phyloP scores from a whole-genome alignment of 2,797 vertebrate genomes.

The Pseudochaenichthys georgianus region DNA sequence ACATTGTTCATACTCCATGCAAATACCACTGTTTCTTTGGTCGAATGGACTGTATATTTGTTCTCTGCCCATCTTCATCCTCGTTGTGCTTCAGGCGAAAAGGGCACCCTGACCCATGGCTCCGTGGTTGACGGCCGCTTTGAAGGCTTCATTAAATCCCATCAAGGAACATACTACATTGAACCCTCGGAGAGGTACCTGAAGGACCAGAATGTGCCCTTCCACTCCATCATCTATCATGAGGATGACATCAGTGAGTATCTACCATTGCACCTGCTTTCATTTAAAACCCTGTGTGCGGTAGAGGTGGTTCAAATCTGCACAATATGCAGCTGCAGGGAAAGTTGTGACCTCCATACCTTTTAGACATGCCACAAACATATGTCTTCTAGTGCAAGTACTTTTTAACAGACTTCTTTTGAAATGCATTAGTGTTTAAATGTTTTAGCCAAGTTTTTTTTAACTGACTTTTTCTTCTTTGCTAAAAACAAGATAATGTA shows the following conservation, averaged over 20 bases:
- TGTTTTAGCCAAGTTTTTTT: not conserved
- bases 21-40: not conserved
- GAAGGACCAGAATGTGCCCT: conserved; percentile 86
- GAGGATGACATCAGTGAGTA: conserved; percentile 96
- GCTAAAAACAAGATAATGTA: not conserved
- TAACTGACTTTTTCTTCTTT: not conserved
- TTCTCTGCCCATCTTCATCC: conserved; percentile 10
- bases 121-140: conserved; percentile 95
- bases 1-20: not conserved
- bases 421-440: not conserved
- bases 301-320: not conserved
- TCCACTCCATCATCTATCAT: conserved; percentile 98
- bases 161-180: conserved; percentile 93
- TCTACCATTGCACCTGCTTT: not conserved
- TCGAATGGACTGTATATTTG: not conserved
- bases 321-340: not conserved
- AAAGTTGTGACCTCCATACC: not conserved
- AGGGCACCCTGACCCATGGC: conserved; percentile 92
- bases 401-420: not conserved
- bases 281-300: not conserved
- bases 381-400: not conserved
- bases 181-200: conserved; percentile 96
- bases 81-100: conserved; percentile 88
- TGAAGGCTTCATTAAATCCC: conserved; percentile 96
- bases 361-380: not conserved